Conservation (phyloP, 2,888 invertebrate genomes). For the Steinernema carpocapsae region DNA sequence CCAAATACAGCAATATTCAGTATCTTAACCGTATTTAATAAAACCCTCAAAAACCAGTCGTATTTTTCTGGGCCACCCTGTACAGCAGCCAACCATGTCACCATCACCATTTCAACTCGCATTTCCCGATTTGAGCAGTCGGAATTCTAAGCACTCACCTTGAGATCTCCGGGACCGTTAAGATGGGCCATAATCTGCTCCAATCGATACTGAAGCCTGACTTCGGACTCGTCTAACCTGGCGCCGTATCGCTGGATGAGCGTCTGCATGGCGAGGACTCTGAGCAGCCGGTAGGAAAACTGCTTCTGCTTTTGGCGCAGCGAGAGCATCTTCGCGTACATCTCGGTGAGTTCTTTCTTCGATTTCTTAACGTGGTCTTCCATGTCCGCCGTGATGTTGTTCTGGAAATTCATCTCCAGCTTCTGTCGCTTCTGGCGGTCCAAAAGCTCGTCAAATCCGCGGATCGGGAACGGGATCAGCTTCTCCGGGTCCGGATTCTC, state of each 20-base stretch:
- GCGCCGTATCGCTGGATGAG: constrained; percentile 42
- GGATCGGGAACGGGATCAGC: constrained; percentile 89
- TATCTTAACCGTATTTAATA: too few relatives aligned
- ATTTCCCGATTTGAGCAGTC: too few relatives aligned
- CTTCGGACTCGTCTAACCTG: constrained; percentile 40
- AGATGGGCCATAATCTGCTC: constrained; percentile 38
- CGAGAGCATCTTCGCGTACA: background rate
- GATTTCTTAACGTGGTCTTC: background rate
- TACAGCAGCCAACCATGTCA: too few relatives aligned
- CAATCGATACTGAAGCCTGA: constrained; percentile 37
- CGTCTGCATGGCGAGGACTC: constrained; percentile 42
- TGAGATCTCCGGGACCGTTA: constrained; percentile 41
- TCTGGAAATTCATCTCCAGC: constrained; percentile 44
- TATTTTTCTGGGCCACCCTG: too few relatives aligned
- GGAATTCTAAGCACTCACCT: constrained; percentile 34
- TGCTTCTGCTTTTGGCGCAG: constrained; percentile 23
- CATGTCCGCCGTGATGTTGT: constrained; percentile 19
- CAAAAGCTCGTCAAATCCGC: constrained; percentile 80
- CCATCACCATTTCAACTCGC: too few relatives aligned
- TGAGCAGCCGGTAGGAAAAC: constrained; percentile 35
- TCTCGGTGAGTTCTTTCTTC: background rate
- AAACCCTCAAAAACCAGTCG: too few relatives aligned
- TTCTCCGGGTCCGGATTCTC: constrained; percentile 91
- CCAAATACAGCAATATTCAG: too few relatives aligned
- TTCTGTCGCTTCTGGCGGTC: constrained; percentile 73